phyloP scores from a whole-genome alignment of 2,888 invertebrate species.

The Pseudococcus viburni region DNA sequence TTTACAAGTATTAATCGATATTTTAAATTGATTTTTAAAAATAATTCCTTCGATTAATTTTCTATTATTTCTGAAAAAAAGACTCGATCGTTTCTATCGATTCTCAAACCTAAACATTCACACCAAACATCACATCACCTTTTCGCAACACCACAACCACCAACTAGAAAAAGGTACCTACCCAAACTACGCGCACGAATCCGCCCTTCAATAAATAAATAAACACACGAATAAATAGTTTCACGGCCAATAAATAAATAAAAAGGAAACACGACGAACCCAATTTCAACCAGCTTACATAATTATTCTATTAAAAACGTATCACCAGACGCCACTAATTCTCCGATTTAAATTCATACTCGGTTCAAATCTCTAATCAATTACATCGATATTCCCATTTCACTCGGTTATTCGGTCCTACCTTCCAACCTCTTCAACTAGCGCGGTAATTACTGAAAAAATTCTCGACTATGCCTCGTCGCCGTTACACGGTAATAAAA shows the following conservation, averaged over 20 bases:
- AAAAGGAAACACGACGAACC: not conserved
- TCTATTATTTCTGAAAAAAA: too few species aligned
- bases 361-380: not conserved
- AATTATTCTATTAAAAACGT: not conserved
- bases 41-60: too few species aligned
- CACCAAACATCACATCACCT: too few species aligned
- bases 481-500: not conserved
- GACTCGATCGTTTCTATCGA: too few species aligned
- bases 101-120: too few species aligned
- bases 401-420: not conserved
- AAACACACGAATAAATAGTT: not conserved
- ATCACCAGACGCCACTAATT: constrained; percentile 3
- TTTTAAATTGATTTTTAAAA: too few species aligned
- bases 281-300: not conserved
- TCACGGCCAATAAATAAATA: not conserved
- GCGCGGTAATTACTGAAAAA: constrained; percentile 5
- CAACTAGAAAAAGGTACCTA: too few species aligned
- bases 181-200: too few species aligned
- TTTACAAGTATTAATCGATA: too few species aligned
- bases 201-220: not conserved
- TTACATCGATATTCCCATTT: not conserved
- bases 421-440: not conserved
- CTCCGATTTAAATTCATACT: not conserved
- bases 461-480: not conserved
- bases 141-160: too few species aligned